A percentile compares a stretch with the other conserved stretches of the same genome.
Evolutionary conservation across 2,888 invertebrate genomes (phyloP).

Genomic region (Polyommatus iphigenia): DNA sequence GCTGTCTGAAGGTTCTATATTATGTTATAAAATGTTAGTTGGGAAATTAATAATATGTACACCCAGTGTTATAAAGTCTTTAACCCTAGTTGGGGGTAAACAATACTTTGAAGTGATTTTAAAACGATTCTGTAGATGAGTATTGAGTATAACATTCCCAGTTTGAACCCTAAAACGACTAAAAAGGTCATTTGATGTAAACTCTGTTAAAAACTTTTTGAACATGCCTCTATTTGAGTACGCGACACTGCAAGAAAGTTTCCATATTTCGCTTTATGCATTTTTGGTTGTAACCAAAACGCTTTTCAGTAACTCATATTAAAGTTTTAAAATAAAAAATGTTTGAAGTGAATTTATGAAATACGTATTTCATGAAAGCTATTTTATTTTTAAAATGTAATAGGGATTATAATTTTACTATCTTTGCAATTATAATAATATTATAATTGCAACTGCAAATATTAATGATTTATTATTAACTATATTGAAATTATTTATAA

Average conservation of each 20-base stretch:
- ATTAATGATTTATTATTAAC: no score
- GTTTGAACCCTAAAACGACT: background rate
- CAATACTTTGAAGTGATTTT: no score
- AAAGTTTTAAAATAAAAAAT: slow-evolving; percentile 18
- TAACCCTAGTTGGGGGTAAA: no score
- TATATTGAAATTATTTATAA: no score
- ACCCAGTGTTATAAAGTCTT: no score
- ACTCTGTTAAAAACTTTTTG: background rate
- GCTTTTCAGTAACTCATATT: background rate
- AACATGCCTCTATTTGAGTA: background rate
- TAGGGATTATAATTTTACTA: no score
- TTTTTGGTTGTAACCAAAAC: slow-evolving; percentile 26
- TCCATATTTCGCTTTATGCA: slow-evolving; percentile 21
- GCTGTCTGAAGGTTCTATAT: no score
- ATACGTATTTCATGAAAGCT: background rate
- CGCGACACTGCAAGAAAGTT: background rate
- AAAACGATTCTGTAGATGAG: background rate
- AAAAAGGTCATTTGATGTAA: background rate
- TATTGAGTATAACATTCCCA: background rate
- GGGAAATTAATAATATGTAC: no score
- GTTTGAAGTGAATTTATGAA: background rate
- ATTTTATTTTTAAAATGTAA: no score
- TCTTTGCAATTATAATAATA: no score
- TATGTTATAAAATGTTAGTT: no score
- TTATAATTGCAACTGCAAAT: no score